A percentile compares a stretch with the other conserved stretches of the same genome.
Evolutionary conservation across 2,113 vertebrate species (phyloP).

Genomic region (Apodemus sylvaticus): DNA sequence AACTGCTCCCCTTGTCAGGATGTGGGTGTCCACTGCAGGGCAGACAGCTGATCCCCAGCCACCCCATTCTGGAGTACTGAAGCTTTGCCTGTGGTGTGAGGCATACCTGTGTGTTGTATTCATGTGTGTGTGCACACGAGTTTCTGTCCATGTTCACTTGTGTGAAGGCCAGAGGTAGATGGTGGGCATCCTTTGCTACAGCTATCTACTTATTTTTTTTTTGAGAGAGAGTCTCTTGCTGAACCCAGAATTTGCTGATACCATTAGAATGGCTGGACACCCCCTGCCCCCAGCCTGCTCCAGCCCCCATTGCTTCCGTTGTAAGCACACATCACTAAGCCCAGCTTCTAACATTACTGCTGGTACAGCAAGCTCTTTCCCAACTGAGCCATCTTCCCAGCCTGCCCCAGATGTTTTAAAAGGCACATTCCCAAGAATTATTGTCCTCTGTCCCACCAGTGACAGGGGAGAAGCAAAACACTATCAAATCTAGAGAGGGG

Average conservation of each 20-base stretch:
- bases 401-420: background rate
- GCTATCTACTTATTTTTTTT: background rate
- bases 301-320: background rate
- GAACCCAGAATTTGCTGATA: background rate
- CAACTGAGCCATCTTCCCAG: background rate
- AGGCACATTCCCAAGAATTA: background rate
- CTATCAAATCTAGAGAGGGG: background rate
- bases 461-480: conserved; percentile 26
- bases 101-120: background rate
- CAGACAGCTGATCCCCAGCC: background rate
- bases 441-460: background rate
- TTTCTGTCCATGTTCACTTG: background rate
- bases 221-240: background rate
- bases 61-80: background rate
- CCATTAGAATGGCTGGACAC: too few species aligned
- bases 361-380: background rate
- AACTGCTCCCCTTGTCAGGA: background rate
- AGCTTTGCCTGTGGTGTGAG: background rate
- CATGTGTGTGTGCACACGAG: background rate
- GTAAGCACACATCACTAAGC: background rate
- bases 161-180: background rate
- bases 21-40: fast-evolving
- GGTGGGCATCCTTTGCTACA: background rate
- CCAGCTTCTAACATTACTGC: background rate
- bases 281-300: too few species aligned